Evolutionary conservation across 2,113 vertebrate genomes (phyloP), one percentile per base, ranked within the genome.

Genomic region (Rhinichthys klamathensis): DNA sequence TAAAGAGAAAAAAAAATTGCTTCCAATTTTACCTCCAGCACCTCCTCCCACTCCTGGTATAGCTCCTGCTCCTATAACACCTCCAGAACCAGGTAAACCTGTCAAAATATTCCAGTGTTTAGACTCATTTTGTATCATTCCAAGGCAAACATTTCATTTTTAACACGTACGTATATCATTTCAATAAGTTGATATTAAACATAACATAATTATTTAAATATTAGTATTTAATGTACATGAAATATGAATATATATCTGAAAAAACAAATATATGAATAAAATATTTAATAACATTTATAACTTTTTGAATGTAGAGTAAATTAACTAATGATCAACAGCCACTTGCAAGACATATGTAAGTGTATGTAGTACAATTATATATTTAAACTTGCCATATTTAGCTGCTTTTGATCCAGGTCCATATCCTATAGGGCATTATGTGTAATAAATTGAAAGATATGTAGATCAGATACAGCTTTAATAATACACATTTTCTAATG

Each of bases 341-440:
- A 73, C 23, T 46, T 25, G 2, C 5, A 25, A 46, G n/a, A 25
- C 23, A 46, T 38, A 12, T 25, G 18, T 16, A 85, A 63, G n/a
- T 75, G 32, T 11, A 85, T 80, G 32, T 9, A 56, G 18, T 21
- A 56, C 54, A 74, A 81, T 18, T 78, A 10, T 67, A 10, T 67
- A 51, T 85, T n/a, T 38, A 27, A 63, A 3, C 82, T 82, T 93
- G 93, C 93, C 93, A 35, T 94, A 94, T 94, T 93, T 94, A 88
- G 91, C 88, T 90, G 90, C 88, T 90, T 95, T 93, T 70, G 85
- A 90, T 83, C 92, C 91, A 83, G 85, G 32, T 85, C 92, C 91
- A 89, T 92, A 93, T 38, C 92, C 94, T 94, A 73, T 16, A 38
- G 81, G 77, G 56, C 1, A 82, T 60, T 41, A 44, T 3, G 56